These are phyloP conservation scores for Amblyornis subalaris DNA, from an alignment of 2,113 vertebrate genomes.

Conservation along the genomic window DNA sequence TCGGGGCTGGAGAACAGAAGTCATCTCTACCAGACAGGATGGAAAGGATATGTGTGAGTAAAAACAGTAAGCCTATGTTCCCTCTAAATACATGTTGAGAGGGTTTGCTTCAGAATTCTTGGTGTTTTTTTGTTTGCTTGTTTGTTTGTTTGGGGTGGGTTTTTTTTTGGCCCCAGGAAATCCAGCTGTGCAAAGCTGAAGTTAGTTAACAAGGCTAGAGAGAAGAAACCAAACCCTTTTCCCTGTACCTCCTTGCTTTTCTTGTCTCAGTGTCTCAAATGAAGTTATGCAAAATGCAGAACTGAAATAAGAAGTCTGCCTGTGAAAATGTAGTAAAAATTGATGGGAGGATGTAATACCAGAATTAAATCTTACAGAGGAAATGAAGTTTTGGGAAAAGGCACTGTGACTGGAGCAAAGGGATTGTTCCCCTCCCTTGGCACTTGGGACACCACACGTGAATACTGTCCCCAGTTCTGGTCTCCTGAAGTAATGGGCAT, in stretches of 20 bases:
- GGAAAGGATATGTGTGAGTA: background rate
- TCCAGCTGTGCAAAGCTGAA: background rate
- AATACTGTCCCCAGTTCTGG: background rate
- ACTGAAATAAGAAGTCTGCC: background rate
- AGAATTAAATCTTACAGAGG: background rate
- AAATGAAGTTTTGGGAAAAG: background rate
- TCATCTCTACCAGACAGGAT: conserved; percentile 74
- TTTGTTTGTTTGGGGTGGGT: background rate
- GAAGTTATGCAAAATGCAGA: background rate
- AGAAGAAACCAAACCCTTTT: background rate
- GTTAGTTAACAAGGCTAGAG: background rate
- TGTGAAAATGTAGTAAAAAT: background rate
- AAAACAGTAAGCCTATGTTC: background rate
- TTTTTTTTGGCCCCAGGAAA: background rate
- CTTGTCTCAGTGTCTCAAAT: background rate
- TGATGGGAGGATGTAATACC: background rate
- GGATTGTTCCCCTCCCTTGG: background rate
- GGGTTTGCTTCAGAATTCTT: background rate
- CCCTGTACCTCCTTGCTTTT: background rate
- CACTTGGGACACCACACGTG: background rate
- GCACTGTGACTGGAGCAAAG: background rate
- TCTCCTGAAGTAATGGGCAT: background rate
- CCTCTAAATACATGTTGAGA: background rate
- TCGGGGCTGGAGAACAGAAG: conserved; percentile 66
- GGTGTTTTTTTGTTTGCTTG: background rate